These are phyloP conservation scores for Chalcis sispes DNA, from an alignment of 2,888 invertebrate genomes.

Conservation along the genomic window DNA sequence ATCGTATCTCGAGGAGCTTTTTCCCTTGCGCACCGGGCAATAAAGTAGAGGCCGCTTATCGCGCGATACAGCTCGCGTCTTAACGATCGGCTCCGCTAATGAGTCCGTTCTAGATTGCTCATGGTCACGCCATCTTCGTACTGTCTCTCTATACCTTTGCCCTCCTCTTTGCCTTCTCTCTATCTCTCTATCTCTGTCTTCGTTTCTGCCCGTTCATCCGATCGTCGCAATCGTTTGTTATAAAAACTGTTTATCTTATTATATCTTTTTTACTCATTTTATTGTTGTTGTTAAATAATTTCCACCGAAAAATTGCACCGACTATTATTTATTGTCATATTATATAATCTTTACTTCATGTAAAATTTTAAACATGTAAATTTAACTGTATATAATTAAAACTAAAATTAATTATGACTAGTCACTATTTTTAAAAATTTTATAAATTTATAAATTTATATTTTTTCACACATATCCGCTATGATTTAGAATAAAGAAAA, in stretches of 20 bases:
- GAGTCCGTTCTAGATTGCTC: conserved; percentile 40
- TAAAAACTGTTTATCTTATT: too few relatives aligned
- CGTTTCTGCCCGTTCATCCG: not conserved
- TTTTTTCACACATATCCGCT: too few relatives aligned
- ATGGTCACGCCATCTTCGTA: conserved; percentile 43
- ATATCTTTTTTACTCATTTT: not conserved
- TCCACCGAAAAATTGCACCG: too few relatives aligned
- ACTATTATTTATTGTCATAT: not conserved
- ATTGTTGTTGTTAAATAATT: not conserved
- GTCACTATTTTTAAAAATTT: too few relatives aligned
- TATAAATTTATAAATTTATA: too few relatives aligned
- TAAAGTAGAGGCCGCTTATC: conserved; percentile 39
- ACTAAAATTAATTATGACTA: too few relatives aligned
- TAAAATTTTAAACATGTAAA: too few relatives aligned
- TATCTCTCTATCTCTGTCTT: conserved; percentile 9
- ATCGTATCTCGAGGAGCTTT: conserved; percentile 13
- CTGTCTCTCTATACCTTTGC: not conserved
- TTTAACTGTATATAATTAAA: too few relatives aligned
- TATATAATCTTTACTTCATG: too few relatives aligned
- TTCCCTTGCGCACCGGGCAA: conserved; percentile 1
- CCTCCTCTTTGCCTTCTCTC: not conserved
- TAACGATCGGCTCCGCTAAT: conserved; percentile 53
- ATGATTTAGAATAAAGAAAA: too few relatives aligned
- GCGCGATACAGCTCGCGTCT: conserved; percentile 28
- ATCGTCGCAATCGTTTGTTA: too few relatives aligned